Percentiles rank a stretch among this genome's conserved stretches.
phyloP scores from a whole-genome alignment of 2,888 invertebrate genomes.

The Torymus auratus region DNA sequence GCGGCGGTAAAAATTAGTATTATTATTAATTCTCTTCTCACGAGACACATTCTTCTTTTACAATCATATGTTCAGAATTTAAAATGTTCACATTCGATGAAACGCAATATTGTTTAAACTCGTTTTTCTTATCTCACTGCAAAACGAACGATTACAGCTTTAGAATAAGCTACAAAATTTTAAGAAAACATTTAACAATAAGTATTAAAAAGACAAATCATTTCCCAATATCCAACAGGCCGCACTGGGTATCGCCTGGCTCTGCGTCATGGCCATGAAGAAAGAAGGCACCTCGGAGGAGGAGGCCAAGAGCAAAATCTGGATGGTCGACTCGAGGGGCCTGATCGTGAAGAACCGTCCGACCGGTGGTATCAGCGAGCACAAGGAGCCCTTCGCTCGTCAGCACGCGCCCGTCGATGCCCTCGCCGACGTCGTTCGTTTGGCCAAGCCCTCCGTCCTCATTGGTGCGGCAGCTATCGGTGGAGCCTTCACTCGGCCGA shows the following conservation, averaged over 20 bases:
- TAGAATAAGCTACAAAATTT: no score
- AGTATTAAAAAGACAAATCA: no score
- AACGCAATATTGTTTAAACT: not conserved
- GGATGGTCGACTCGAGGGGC: conserved; percentile 97
- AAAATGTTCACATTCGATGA: not conserved
- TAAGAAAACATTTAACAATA: no score
- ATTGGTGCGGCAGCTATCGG: conserved; percentile 97
- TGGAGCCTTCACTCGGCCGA: conserved; percentile 94
- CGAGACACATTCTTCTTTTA: no score
- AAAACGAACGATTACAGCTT: no score
- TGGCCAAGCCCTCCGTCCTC: conserved; percentile 91
- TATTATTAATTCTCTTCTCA: no score
- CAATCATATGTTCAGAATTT: no score
- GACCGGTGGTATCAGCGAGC: conserved; percentile 86
- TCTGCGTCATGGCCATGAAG: conserved; percentile 95
- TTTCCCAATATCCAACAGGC: conserved; percentile 79
- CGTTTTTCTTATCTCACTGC: no score
- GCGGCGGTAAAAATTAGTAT: no score
- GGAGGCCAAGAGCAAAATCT: conserved; percentile 90
- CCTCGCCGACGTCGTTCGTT: conserved; percentile 88
- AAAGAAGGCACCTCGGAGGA: conserved; percentile 87
- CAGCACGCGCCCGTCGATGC: conserved; percentile 86
- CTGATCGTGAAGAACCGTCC: conserved; percentile 93
- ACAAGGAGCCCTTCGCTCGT: conserved; percentile 91
- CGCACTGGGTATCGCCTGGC: conserved; percentile 93